These are phyloP conservation scores for Propithecus deckenii DNA, from an alignment of 2,797 vertebrate species.

Conservation along the genomic window DNA sequence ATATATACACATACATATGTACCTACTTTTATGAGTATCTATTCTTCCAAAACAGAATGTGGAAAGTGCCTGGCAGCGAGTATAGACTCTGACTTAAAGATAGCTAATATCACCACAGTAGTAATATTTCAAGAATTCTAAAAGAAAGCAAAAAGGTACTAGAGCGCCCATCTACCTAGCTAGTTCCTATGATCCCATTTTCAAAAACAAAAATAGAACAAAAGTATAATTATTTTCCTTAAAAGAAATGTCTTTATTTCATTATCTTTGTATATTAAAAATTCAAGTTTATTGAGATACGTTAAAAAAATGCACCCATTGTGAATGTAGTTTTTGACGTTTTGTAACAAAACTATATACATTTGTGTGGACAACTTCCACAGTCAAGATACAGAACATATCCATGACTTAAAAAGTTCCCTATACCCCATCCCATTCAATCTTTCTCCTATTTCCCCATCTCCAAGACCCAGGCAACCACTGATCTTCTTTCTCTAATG, in stretches of 20 bases:
- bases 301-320: not conserved
- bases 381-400: not conserved
- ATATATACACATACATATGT: too few relatives aligned
- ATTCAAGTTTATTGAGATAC: not conserved
- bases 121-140: not conserved
- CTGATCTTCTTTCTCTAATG: not conserved
- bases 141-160: not conserved
- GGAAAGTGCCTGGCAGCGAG: not conserved
- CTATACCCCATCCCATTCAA: not conserved
- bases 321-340: not conserved
- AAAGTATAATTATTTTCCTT: not conserved
- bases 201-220: not conserved
- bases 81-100: not conserved
- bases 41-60: not conserved
- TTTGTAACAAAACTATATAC: not conserved
- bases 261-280: not conserved
- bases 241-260: not conserved
- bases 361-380: not conserved
- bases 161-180: not conserved
- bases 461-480: not conserved
- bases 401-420: not conserved
- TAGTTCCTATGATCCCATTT: not conserved
- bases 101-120: not conserved
- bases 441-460: not conserved
- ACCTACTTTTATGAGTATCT: too few relatives aligned